A percentile compares a stretch with the other conserved stretches of the same genome.
These are phyloP conservation scores for Diaprepes abbreviatus DNA, from an alignment of 2,888 invertebrate genomes.

Conservation along the genomic window DNA sequence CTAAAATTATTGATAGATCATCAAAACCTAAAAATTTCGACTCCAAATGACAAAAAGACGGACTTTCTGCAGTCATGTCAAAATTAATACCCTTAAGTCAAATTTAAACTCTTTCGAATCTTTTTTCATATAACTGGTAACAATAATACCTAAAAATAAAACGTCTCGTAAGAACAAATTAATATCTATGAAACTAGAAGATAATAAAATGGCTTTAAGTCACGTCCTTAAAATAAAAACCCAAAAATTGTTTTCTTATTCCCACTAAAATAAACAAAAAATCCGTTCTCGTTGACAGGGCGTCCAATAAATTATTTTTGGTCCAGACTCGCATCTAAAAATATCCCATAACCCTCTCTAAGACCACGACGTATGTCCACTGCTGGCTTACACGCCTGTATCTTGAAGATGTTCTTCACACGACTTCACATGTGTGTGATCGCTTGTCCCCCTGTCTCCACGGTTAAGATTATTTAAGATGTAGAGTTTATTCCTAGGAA, in stretches of 20 bases:
- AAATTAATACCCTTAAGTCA: too few species aligned
- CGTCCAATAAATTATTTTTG: slow-evolving; percentile 57
- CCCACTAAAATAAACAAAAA: slow-evolving; percentile 18
- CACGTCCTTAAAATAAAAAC: slow-evolving; percentile 4
- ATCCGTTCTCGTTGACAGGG: slow-evolving; percentile 43
- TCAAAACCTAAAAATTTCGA: too few species aligned
- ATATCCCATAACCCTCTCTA: slow-evolving; percentile 62
- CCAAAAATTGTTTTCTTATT: slow-evolving; percentile 1
- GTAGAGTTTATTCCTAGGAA: slow-evolving; percentile 1
- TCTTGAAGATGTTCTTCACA: slow-evolving; percentile 63
- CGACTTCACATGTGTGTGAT: slow-evolving; percentile 62
- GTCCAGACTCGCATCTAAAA: slow-evolving; percentile 57
- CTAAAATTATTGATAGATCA: too few species aligned
- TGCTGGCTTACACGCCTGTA: slow-evolving; percentile 55
- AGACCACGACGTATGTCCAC: slow-evolving; percentile 59
- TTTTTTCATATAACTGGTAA: too few species aligned
- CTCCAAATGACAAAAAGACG: too few species aligned
- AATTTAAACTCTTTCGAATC: too few species aligned
- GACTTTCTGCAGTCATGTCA: too few species aligned
- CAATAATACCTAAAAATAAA: too few species aligned
- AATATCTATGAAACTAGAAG: too few species aligned
- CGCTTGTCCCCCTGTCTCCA: slow-evolving; percentile 14
- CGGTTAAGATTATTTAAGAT: slow-evolving; percentile 5
- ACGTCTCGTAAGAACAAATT: too few species aligned
- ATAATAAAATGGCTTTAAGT: too few species aligned